phyloP scores from a whole-genome alignment of 2,797 vertebrate genomes.

The Nannoperca obscura region DNA sequence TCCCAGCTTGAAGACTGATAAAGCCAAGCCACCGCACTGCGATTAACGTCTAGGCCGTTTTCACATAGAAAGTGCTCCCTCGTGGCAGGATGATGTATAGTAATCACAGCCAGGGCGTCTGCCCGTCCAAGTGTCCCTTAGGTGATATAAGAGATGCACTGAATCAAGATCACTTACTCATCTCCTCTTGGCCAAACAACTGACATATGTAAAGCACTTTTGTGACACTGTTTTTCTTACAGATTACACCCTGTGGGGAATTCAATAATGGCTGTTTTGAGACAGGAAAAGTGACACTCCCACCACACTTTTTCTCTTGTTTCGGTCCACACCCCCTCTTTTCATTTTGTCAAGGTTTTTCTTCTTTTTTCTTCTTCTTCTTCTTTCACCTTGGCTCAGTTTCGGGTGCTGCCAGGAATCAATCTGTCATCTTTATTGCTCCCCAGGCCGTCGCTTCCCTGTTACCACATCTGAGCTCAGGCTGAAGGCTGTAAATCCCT shows the following conservation, averaged over 20 bases:
- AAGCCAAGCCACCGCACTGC: no score
- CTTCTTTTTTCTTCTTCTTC: neutral
- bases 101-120: no score
- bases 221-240: constrained; percentile 42
- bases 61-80: no score
- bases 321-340: neutral
- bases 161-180: neutral
- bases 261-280: constrained; percentile 40
- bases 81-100: no score
- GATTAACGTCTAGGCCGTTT: no score
- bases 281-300: constrained; percentile 7
- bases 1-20: no score
- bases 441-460: neutral
- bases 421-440: neutral
- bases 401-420: neutral
- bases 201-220: neutral
- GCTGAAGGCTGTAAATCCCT: constrained; percentile 5
- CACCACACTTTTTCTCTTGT: neutral
- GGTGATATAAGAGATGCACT: neutral
- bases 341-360: neutral
- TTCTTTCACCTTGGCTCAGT: neutral
- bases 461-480: constrained; percentile 2
- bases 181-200: neutral
- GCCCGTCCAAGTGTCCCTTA: neutral
- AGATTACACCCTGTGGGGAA: constrained; percentile 36